phyloP scores from a whole-genome alignment of 1,140 invertebrate species.

The Cotesia typhae region DNA sequence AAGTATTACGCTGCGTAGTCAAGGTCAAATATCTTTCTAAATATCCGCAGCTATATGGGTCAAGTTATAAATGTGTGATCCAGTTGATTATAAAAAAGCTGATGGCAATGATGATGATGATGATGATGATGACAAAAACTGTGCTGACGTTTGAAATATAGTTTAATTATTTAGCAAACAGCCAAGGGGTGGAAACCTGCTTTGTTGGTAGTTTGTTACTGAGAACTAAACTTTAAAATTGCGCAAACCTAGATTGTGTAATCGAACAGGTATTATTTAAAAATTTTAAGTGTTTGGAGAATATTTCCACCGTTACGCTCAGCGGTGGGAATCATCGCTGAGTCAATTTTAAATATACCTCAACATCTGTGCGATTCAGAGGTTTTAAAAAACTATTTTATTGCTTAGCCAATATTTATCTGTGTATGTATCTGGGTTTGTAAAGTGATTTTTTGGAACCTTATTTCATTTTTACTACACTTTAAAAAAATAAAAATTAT shows the following conservation, averaged over 20 bases:
- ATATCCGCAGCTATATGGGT: slow-evolving; percentile 49
- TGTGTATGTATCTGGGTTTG: too few relatives aligned
- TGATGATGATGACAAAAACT: background rate
- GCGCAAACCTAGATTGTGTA: background rate
- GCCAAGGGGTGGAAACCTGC: background rate
- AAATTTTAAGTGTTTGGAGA: slow-evolving; percentile 19
- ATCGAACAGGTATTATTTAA: slow-evolving; percentile 2
- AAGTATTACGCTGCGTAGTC: slow-evolving; percentile 37
- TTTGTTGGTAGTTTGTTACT: background rate
- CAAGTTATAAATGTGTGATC: slow-evolving; percentile 56
- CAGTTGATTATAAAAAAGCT: slow-evolving; percentile 37
- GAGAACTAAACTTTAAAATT: background rate
- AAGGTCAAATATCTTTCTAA: slow-evolving; percentile 45
- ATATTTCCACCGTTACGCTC: slow-evolving; percentile 7
- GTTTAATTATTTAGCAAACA: background rate
- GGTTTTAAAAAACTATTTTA: too few relatives aligned
- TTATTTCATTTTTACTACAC: too few relatives aligned
- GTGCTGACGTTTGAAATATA: background rate
- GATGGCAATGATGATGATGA: background rate
- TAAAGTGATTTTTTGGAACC: too few relatives aligned
- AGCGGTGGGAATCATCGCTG: slow-evolving; percentile 1
- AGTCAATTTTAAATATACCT: slow-evolving; percentile 37
- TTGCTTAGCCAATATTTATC: too few relatives aligned
- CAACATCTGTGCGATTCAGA: slow-evolving; percentile 27
- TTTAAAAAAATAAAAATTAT: too few relatives aligned